These are phyloP conservation scores for Beaufortia kweichowensis DNA, from an alignment of 2,113 vertebrate species.

Conservation along the genomic window DNA sequence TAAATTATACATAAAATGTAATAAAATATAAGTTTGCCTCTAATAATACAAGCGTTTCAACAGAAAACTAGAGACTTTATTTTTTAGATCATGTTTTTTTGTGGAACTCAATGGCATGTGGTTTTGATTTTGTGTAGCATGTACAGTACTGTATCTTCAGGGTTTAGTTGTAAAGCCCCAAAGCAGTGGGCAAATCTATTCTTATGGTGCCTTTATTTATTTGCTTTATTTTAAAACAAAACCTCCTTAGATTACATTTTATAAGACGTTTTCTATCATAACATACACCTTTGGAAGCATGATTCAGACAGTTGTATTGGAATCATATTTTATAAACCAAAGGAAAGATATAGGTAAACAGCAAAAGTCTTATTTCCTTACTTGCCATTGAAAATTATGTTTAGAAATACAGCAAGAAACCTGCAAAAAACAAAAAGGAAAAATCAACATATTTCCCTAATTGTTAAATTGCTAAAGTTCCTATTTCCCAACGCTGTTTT, in stretches of 20 bases:
- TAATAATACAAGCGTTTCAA: conserved; percentile 1
- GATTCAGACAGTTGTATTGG: not conserved
- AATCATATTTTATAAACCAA: conserved; percentile 14
- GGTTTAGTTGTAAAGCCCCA: conserved; percentile 7
- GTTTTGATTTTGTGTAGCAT: conserved; percentile 25
- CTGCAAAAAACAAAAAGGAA: not conserved
- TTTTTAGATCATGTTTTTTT: conserved; percentile 21
- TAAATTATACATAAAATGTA: not conserved
- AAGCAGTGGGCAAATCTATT: conserved; percentile 6
- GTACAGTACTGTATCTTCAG: conserved; percentile 27
- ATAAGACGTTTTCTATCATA: not conserved
- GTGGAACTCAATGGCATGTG: conserved; percentile 26
- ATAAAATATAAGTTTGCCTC: conserved; percentile 1
- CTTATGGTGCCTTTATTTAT: conserved; percentile 34
- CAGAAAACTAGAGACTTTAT: not conserved
- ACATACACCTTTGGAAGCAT: not conserved
- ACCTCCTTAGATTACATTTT: conserved; percentile 9
- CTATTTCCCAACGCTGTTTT: conserved; percentile 28
- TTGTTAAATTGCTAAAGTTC: not conserved
- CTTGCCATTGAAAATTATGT: conserved; percentile 1
- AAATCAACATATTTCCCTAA: not conserved
- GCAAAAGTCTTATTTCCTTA: not conserved
- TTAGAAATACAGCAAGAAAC: not conserved
- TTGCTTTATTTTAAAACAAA: conserved; percentile 3
- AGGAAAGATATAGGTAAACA: not conserved